These are phyloP conservation scores for Varanus komodoensis DNA, from an alignment of 2,113 vertebrate genomes.

Conservation along the genomic window DNA sequence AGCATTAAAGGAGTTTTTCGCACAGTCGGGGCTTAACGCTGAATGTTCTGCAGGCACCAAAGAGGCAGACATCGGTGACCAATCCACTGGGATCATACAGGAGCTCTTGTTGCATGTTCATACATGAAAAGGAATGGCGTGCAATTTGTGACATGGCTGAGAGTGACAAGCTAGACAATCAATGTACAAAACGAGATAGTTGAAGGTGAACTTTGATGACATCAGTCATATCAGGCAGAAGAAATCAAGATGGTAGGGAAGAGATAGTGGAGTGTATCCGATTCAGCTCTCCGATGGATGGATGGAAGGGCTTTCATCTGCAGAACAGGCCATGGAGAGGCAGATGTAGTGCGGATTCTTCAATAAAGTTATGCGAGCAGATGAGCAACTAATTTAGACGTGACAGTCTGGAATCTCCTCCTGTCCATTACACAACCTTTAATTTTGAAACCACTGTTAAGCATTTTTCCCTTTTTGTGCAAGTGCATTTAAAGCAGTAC, in stretches of 20 bases:
- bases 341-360: not conserved
- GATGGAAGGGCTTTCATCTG: no score
- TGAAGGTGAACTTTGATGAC: not conserved
- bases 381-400: not conserved
- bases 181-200: not conserved
- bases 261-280: no score
- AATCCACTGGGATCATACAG: not conserved
- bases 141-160: no score
- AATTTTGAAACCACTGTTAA: not conserved
- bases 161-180: not conserved
- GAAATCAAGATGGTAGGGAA: not conserved
- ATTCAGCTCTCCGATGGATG: no score
- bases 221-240: not conserved
- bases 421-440: no score
- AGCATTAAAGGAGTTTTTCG: not conserved
- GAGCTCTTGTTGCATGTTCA: not conserved
- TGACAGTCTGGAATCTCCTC: not conserved
- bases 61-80: not conserved
- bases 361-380: not conserved
- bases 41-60: not conserved
- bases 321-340: no score
- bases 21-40: not conserved
- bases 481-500: not conserved
- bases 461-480: not conserved
- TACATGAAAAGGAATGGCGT: not conserved